Percentiles rank a stretch among this genome's conserved stretches.
Conservation (phyloP, 2,888 invertebrate genomes). For the Malachius bipustulatus region DNA sequence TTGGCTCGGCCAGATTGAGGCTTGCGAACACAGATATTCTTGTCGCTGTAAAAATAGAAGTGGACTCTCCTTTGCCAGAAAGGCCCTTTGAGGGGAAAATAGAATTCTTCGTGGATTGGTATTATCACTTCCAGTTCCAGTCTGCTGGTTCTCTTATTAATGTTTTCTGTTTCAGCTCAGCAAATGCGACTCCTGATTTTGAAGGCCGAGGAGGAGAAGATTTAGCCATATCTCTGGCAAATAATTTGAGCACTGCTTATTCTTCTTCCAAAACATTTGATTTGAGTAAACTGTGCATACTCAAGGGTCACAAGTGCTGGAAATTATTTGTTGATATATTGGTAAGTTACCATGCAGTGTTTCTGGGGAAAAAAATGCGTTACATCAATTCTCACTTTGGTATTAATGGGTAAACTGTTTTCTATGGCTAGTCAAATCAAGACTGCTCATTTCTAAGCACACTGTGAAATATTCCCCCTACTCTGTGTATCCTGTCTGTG, state of each 20-base stretch:
- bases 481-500: too few relatives aligned
- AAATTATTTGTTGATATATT: constrained; percentile 87
- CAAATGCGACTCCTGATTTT: constrained; percentile 93
- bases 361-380: background rate
- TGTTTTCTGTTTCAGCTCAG: constrained; percentile 53
- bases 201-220: constrained; percentile 94
- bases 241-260: constrained; percentile 68
- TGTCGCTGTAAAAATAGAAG: constrained; percentile 83
- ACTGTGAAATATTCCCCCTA: too few relatives aligned
- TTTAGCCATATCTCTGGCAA: constrained; percentile 72
- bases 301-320: constrained; percentile 84
- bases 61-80: constrained; percentile 64
- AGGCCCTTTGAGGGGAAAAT: constrained; percentile 73
- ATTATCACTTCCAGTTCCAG: constrained; percentile 27
- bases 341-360: constrained; percentile 44
- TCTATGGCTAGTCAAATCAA: too few relatives aligned
- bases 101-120: constrained; percentile 96
- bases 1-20: constrained; percentile 73
- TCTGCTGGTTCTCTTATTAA: background rate
- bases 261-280: constrained; percentile 65
- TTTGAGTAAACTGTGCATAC: constrained; percentile 65
- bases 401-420: too few relatives aligned
- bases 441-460: too few relatives aligned
- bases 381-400: constrained; percentile 3
- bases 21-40: constrained; percentile 89